Conservation (phyloP, 2,113 vertebrate genomes). For the Hippocampus mohnikei region DNA sequence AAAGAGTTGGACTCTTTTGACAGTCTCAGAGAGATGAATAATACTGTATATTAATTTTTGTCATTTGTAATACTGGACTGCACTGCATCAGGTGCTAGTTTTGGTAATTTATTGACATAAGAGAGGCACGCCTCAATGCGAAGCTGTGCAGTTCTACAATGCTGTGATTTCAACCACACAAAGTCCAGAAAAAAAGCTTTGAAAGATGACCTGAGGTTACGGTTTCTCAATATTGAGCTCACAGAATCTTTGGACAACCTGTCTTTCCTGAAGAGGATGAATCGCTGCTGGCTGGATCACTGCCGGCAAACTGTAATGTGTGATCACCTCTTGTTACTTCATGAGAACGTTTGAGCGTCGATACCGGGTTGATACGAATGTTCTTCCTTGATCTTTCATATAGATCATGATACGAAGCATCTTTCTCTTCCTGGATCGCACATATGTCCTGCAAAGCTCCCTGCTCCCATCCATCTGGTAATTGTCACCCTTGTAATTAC, state of each 20-base stretch:
- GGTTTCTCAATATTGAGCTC: constrained; percentile 76
- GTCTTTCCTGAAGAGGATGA: constrained; percentile 97
- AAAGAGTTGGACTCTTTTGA: background rate
- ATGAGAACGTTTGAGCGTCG: background rate
- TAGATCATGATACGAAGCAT: constrained; percentile 99
- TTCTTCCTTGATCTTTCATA: background rate
- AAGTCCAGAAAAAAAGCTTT: background rate
- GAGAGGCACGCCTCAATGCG: background rate
- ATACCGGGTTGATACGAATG: background rate
- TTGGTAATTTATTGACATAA: background rate
- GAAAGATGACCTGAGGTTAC: background rate
- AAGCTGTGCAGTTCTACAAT: background rate
- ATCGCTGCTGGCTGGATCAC: constrained; percentile 98
- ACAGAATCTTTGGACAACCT: constrained; percentile 97
- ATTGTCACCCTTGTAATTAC: constrained; percentile 32
- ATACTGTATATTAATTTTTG: no score
- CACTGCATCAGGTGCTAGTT: background rate
- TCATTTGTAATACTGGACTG: no score
- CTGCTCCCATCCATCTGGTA: constrained; percentile 98
- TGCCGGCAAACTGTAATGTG: constrained; percentile 94
- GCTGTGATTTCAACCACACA: background rate
- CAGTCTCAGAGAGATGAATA: no score
- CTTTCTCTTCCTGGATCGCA: constrained; percentile 98
- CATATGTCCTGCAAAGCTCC: constrained; percentile 98
- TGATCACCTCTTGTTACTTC: background rate